Evolutionary conservation across 2,113 vertebrate species (phyloP), one percentile per base, ranked within the genome.

Genomic region (Scortum barcoo): DNA sequence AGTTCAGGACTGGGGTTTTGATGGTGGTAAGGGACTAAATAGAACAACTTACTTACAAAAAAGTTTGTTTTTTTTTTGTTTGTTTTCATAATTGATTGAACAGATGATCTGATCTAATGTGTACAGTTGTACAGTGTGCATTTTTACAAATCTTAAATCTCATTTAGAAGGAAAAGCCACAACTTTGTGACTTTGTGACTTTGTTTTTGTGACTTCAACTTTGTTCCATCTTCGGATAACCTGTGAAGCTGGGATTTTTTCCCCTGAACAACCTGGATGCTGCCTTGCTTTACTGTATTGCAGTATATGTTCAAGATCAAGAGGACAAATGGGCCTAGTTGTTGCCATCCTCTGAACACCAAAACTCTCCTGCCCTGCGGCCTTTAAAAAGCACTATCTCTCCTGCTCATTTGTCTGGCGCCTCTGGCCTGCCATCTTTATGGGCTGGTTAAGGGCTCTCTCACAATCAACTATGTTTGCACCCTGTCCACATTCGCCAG

Each of bases 361-460:
- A 80, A 80, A 86, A 71, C 60, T 79, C 72, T 76, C 48, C 38
- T 62, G 74, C 78, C 83, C 81, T 53, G 54, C n/a, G n/a, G 89
- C 86, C 77, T 87, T 80, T 89, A 79, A 89, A 89, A 84, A 51
- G n/a, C 73, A 33, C 75, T 44, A 72, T 86, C 83, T 84, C 54
- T 85, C 62, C 75, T 56, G 40, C 72, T 81, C 65, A 86, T 91
- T 65, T 78, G 71, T 83, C 61, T 62, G 26, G 44, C 3, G 66
- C 78, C 76, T 84, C 74, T 82, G 76, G 86, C 79, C 80, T 81
- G 78, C 69, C 80, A 87, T 89, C 69, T 90, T 91, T 89, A 90
- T 76, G 63, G 83, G 78, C 82, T 91, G 80, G 78, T 90, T 90
- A 89, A 88, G 78, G 85, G 84, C 63, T 58, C 71, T 60, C 82